These are phyloP conservation scores for Cydia amplana DNA, from an alignment of 1,140 invertebrate species.

Conservation along the genomic window DNA sequence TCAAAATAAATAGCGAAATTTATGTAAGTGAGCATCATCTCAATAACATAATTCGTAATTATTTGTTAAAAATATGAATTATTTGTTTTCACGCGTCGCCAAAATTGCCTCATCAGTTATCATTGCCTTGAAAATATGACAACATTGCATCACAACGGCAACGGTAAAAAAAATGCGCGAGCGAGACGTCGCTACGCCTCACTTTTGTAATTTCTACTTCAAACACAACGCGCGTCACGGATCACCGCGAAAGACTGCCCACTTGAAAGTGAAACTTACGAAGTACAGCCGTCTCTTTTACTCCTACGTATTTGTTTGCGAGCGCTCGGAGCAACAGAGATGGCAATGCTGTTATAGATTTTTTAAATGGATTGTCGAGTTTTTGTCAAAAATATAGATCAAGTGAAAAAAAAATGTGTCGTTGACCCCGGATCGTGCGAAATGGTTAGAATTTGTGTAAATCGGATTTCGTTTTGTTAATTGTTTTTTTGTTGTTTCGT, in stretches of 20 bases:
- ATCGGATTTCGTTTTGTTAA: neutral
- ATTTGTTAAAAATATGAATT: neutral
- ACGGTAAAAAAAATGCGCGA: slow-evolving; percentile 61
- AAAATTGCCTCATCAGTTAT: slow-evolving; percentile 44
- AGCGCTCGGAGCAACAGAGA: neutral
- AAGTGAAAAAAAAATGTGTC: slow-evolving; percentile 70
- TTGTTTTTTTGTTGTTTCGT: neutral
- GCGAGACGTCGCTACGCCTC: slow-evolving; percentile 50
- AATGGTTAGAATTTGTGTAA: slow-evolving; percentile 33
- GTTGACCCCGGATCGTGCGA: slow-evolving; percentile 58
- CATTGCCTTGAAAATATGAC: slow-evolving; percentile 49
- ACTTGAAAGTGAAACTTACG: slow-evolving; percentile 46
- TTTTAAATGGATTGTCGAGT: slow-evolving; percentile 50
- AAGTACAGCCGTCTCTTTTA: slow-evolving; percentile 50
- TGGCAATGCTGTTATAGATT: slow-evolving; percentile 35
- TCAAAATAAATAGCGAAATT: too few species aligned
- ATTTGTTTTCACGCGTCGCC: slow-evolving; percentile 28
- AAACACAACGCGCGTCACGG: slow-evolving; percentile 67
- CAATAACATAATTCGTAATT: neutral
- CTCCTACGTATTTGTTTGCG: slow-evolving; percentile 35
- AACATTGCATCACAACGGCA: slow-evolving; percentile 50
- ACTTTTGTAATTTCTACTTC: slow-evolving; percentile 62
- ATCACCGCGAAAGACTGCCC: slow-evolving; percentile 67
- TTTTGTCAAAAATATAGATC: slow-evolving; percentile 74
- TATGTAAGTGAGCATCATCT: neutral